A percentile compares a stretch with the other conserved stretches of the same genome.
phyloP scores from a whole-genome alignment of 2,888 invertebrate species.

The Hirtodrosophila duncani region DNA sequence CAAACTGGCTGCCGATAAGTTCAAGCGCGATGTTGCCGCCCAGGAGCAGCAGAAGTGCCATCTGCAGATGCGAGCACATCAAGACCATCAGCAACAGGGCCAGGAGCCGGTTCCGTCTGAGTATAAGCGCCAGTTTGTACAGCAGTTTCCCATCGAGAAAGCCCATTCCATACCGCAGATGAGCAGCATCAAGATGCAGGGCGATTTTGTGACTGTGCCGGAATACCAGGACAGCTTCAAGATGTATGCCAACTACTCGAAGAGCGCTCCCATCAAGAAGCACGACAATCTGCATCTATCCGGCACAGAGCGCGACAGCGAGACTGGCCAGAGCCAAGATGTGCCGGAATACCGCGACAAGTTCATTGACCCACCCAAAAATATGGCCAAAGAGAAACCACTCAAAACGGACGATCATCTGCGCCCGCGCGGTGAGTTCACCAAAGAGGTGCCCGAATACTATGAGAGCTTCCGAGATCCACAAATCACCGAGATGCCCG shows the following conservation, averaged over 20 bases:
- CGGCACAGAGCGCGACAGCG: slow-evolving; percentile 58
- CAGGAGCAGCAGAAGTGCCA: slow-evolving; percentile 64
- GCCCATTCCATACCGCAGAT: slow-evolving; percentile 78
- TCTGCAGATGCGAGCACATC: slow-evolving; percentile 59
- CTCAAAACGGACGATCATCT: slow-evolving; percentile 74
- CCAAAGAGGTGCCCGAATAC: slow-evolving; percentile 76
- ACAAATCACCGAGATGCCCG: slow-evolving; percentile 75
- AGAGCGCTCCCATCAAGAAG: slow-evolving; percentile 77
- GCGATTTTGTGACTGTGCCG: slow-evolving; percentile 74
- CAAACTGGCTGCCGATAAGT: slow-evolving; percentile 55
- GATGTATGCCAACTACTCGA: slow-evolving; percentile 76
- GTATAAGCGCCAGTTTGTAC: slow-evolving; percentile 75
- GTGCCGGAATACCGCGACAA: slow-evolving; percentile 76
- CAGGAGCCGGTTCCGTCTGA: slow-evolving; percentile 72
- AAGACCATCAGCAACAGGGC: slow-evolving; percentile 44
- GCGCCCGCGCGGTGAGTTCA: slow-evolving; percentile 73
- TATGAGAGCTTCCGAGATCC: slow-evolving; percentile 78
- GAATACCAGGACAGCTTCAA: slow-evolving; percentile 77
- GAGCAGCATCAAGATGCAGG: slow-evolving; percentile 75
- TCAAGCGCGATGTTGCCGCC: slow-evolving; percentile 57
- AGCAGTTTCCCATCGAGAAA: slow-evolving; percentile 74
- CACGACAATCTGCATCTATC: slow-evolving; percentile 74
- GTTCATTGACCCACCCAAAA: slow-evolving; percentile 70
- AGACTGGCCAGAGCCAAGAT: slow-evolving; percentile 18
- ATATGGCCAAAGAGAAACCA: slow-evolving; percentile 58